Conservation (phyloP, 2,888 invertebrate species). For the Heliothis peltigera region DNA sequence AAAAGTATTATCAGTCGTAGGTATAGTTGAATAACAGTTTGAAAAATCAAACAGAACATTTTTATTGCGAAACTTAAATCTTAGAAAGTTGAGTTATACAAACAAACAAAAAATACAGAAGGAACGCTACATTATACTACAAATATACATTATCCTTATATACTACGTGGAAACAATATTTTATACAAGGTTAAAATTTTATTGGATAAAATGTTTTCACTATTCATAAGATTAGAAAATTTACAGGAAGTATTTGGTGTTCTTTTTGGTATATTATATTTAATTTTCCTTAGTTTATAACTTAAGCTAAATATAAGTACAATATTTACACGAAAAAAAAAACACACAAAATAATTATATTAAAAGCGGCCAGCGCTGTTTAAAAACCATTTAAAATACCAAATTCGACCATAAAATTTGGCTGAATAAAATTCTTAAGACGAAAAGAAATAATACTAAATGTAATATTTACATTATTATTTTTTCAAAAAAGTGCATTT, state of each 20-base stretch:
- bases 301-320: constrained; percentile 68
- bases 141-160: constrained; percentile 58
- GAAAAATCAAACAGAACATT: constrained; percentile 50
- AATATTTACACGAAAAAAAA: constrained; percentile 69
- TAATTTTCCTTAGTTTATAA: constrained; percentile 63
- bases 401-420: constrained; percentile 41
- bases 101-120: constrained; percentile 45
- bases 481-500: constrained; percentile 67
- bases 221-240: constrained; percentile 84
- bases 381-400: constrained; percentile 56
- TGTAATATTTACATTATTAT: constrained; percentile 62
- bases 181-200: constrained; percentile 50
- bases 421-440: constrained; percentile 54
- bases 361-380: constrained; percentile 80
- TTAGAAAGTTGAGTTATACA: constrained; percentile 7
- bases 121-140: constrained; percentile 54
- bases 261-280: constrained; percentile 76
- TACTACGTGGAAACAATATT: constrained; percentile 51
- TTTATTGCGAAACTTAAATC: constrained; percentile 9
- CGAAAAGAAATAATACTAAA: constrained; percentile 39
- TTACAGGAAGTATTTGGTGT: constrained; percentile 85
- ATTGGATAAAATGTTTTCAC: constrained; percentile 70
- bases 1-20: constrained; percentile 86
- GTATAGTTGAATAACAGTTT: constrained; percentile 63
- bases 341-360: constrained; percentile 48